Evolutionary conservation across 2,888 invertebrate genomes (phyloP).

Genomic region (Pharmacophagus antenor): DNA sequence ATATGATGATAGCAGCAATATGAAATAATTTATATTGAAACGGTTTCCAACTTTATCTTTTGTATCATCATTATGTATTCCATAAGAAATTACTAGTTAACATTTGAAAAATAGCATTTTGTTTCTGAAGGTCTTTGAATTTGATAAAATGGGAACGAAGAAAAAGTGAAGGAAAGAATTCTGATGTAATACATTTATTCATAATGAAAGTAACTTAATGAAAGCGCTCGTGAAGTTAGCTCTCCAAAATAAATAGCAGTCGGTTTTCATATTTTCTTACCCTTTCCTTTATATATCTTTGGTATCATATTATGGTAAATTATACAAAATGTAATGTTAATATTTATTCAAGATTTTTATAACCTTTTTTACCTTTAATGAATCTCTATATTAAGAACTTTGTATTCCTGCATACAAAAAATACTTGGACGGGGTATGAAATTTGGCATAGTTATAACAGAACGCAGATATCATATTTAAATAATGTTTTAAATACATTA

Average conservation of each 20-base stretch:
- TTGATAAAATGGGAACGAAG: conserved; percentile 62
- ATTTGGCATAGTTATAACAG: too few relatives aligned
- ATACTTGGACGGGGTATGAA: too few relatives aligned
- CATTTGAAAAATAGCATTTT: conserved; percentile 28
- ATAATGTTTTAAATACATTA: too few relatives aligned
- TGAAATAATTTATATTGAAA: too few relatives aligned
- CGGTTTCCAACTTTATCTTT: too few relatives aligned
- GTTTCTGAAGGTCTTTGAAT: conserved; percentile 53
- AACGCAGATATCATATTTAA: too few relatives aligned
- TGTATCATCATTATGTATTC: not conserved
- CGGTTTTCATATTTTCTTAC: conserved; percentile 32
- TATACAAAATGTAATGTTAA: not conserved
- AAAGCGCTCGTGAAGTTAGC: conserved; percentile 41
- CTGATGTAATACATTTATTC: conserved; percentile 72
- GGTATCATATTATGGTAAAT: not conserved
- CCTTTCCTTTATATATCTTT: conserved; percentile 12
- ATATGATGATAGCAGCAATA: too few relatives aligned
- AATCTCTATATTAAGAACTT: too few relatives aligned
- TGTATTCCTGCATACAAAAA: too few relatives aligned
- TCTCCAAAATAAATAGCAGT: conserved; percentile 24
- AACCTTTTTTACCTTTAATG: not conserved
- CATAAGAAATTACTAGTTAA: not conserved
- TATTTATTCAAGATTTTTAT: not conserved
- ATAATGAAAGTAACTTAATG: conserved; percentile 70
- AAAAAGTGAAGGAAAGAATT: conserved; percentile 59